phyloP scores from a whole-genome alignment of 2,113 vertebrate genomes.

The Gymnarchus niloticus region DNA sequence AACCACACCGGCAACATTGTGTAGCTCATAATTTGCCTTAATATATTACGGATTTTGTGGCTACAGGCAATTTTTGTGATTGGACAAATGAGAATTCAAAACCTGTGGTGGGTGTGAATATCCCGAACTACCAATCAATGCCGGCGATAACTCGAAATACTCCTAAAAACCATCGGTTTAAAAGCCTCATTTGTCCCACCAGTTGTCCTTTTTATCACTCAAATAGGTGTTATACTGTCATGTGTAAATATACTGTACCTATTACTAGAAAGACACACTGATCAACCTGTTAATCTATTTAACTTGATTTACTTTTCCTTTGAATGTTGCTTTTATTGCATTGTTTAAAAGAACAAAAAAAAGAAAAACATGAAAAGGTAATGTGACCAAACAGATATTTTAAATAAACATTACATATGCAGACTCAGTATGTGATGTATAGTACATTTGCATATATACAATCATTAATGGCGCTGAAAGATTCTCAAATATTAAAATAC shows the following conservation, averaged over 20 bases:
- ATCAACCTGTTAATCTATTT: neutral
- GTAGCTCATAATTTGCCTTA: conserved; percentile 1
- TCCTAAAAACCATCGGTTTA: too few species aligned
- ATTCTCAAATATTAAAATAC: neutral
- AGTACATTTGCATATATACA: neutral
- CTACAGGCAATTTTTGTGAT: neutral
- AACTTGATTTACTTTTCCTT: neutral
- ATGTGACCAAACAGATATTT: neutral
- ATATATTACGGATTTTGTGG: neutral
- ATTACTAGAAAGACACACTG: neutral
- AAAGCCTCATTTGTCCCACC: too few species aligned
- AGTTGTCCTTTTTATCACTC: too few species aligned
- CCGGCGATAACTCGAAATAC: too few species aligned
- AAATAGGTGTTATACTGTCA: neutral
- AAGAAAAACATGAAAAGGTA: neutral
- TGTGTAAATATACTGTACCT: neutral
- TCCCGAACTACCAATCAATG: too few species aligned
- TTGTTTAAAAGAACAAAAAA: neutral
- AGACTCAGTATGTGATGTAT: neutral
- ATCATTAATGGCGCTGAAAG: neutral
- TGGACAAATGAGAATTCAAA: too few species aligned
- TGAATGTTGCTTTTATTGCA: neutral
- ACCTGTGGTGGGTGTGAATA: too few species aligned
- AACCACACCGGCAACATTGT: neutral
- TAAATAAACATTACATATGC: neutral